Base-by-base conservation (phyloP, 2,113 vertebrate species). In the Trogon melanurus region DNA sequence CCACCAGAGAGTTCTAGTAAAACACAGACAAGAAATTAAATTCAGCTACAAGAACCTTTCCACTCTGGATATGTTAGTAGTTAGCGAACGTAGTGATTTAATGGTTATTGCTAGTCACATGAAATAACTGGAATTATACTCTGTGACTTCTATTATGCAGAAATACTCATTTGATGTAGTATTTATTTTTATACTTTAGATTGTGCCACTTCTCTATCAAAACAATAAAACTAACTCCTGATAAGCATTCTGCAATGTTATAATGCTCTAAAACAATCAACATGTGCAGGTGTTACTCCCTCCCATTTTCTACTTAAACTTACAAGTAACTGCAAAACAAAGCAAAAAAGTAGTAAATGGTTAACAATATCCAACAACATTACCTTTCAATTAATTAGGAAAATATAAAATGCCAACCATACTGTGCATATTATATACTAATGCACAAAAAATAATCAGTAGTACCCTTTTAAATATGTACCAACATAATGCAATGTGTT, bases 1-100 rank as follows among this genome's bases (percentile, higher is more conserved):
- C 99, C 98, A 38, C 93, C 79, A 6, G 98, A 98, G 91, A 99
- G 97, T 88, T 99, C 99, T 99, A 85, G 86, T 38, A 41, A 65
- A 91, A 91, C 25, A 88, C 9, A 67, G 36, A 76, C 66, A 83
- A 79, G 50, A 54, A 79, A 57, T 41, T 23, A 19, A 72, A 64
- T 71, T 41, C 41, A 93, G 45, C 38, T 56, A 29, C 3, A 14
- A 64, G 38, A 48, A 48, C 54, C 34, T 30, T 74, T 62, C 69
- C 7, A 13, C 30, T 85, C 36, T 41, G 48, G 14, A 2, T 90
- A n/a, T 36, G 27, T 53, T 65, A 76, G 56, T 48, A 88, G 45
- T 23, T 54, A 64, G 21, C 25, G 56, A 61, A 38, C 41, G 13
- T 23, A 58, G 21, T 78, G 16, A 64, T 81, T 85, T 67, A 56